A percentile compares a stretch with the other conserved stretches of the same genome.
phyloP scores from a whole-genome alignment of 2,113 vertebrate genomes.

The Elgaria multicarinata region DNA sequence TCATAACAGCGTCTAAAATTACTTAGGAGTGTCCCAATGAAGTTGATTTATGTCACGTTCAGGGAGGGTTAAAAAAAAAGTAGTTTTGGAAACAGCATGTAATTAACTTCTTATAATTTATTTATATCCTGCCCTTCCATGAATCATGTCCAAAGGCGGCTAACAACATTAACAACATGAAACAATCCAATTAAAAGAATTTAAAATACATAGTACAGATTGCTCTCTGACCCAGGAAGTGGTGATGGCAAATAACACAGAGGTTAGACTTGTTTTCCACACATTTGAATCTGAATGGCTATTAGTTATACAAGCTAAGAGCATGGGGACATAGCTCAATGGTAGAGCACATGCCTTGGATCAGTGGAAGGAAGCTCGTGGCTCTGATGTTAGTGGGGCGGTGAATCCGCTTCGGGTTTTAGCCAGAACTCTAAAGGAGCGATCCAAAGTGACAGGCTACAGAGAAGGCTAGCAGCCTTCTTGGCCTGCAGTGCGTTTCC shows the following conservation, averaged over 20 bases:
- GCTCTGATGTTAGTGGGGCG: too few species aligned
- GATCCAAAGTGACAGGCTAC: not conserved
- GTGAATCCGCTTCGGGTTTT: too few species aligned
- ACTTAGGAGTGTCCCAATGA: not conserved
- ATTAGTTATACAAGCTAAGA: too few species aligned
- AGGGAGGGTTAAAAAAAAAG: not conserved
- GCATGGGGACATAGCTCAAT: too few species aligned
- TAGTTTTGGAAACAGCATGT: not conserved
- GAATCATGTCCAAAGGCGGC: not conserved
- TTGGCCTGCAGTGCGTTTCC: not conserved
- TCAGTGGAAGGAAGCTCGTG: too few species aligned
- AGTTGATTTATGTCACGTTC: not conserved
- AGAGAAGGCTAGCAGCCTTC: too few species aligned
- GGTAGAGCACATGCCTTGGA: too few species aligned
- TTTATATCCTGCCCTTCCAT: not conserved
- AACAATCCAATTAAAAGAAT: not conserved
- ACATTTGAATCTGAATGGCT: too few species aligned
- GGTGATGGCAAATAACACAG: not conserved
- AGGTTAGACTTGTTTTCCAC: too few species aligned
- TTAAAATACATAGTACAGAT: not conserved
- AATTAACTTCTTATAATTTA: not conserved
- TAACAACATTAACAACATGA: not conserved
- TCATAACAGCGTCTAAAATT: not conserved
- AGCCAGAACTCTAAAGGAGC: too few species aligned
- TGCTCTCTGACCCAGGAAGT: not conserved